Evolutionary conservation across 2,888 invertebrate genomes (phyloP).

Genomic region (Caenorhabditis sp.): DNA sequence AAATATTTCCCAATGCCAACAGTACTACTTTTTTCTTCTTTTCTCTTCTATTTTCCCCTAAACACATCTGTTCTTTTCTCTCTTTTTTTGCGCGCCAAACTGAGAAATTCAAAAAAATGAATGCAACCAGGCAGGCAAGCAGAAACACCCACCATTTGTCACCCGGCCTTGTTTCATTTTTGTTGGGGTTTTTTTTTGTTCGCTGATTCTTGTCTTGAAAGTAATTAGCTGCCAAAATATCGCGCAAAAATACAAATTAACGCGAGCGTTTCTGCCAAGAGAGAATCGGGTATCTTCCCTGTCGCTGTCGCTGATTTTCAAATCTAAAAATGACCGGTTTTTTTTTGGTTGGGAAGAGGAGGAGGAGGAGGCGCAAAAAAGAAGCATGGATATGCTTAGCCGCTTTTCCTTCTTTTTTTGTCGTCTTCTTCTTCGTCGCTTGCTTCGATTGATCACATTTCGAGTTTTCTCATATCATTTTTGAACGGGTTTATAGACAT

Average conservation of each 20-base stretch:
- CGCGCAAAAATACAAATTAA: no score
- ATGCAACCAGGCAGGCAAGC: not conserved
- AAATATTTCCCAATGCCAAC: not conserved
- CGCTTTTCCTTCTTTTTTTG: not conserved
- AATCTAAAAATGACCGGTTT: slow-evolving; percentile 1
- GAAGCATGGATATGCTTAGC: slow-evolving; percentile 1
- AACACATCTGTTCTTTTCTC: not conserved
- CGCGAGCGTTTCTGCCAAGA: no score
- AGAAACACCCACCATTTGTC: not conserved
- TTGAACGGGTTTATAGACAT: slow-evolving; percentile 1
- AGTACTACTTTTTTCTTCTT: not conserved
- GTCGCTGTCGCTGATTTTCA: not conserved
- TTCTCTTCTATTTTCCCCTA: not conserved
- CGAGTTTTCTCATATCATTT: slow-evolving; percentile 1
- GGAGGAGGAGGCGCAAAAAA: not conserved
- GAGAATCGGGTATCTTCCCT: not conserved
- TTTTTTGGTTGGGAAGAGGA: not conserved
- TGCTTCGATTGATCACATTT: not conserved
- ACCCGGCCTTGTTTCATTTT: not conserved
- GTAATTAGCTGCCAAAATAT: not conserved
- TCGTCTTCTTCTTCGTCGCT: not conserved
- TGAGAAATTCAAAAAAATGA: not conserved
- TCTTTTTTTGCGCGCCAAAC: slow-evolving; percentile 3
- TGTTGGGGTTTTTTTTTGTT: not conserved
- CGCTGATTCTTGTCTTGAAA: no score